Base-by-base conservation (phyloP, 2,888 invertebrate genomes). In the Chelonus formosanus region DNA sequence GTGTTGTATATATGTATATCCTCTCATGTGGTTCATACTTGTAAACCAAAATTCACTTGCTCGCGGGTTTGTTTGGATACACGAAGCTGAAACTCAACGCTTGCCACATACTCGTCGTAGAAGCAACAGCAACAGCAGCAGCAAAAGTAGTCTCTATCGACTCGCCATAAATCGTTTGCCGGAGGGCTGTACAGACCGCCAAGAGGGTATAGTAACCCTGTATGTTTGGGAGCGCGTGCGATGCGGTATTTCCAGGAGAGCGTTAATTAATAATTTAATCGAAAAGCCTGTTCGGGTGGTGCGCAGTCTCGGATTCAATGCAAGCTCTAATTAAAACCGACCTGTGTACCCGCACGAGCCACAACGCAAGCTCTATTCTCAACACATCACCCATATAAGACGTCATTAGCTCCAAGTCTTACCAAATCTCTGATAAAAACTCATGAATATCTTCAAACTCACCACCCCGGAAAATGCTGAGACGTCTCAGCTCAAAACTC, bases 251-350 rank as follows among this genome's bases (percentile, higher is more conserved):
- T 80, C 77, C 75, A 76, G 73, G 78, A 79, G 78, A 79, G 76
- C 80, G 79, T 83, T 84, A 83, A 83, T 83, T 83, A 83, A 83
- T 83, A 83, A 84, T 83, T 84, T 82, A 82, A 80, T 80, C 80
- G 81, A 82, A 82, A 79, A 78, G 77, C 77, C 78, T 78, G 80
- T 76, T 80, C 76, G 74, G 75, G 75, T 66, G 65, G 66, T 63
- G 61, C 68, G 63, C 65, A 44, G 54, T 67, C 54, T 68, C 66
- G 67, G 75, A 74, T 76, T 74, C 71, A 66, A 55, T 67, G 74
- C 74, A 70, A 64, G 68, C 76, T 75, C 77, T 79, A 79, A 79
- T 79, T 79, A 79, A 79, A 79, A 80, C 70, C 79, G 70, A 53
- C 44, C 53, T 35, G 34, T 52, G 20, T 45, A n/a, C 34, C 35